Conservation (phyloP, 2,113 vertebrate genomes). For the Microcebus ravelobensis region DNA sequence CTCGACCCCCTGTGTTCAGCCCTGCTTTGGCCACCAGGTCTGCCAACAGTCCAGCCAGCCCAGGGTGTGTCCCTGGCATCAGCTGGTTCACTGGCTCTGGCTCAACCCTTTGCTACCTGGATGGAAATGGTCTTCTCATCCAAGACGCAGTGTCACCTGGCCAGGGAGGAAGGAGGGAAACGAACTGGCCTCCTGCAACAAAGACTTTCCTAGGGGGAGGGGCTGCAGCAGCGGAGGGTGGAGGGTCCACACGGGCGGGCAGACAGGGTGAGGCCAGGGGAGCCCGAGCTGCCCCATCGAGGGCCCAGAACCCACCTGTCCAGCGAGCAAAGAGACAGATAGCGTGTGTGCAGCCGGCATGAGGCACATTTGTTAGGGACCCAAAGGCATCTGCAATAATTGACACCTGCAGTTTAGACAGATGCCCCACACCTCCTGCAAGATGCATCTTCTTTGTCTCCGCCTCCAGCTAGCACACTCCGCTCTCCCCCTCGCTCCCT, state of each 20-base stretch:
- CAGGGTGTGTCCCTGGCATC: neutral
- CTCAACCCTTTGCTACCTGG: neutral
- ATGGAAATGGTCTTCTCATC: neutral
- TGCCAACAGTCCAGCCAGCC: neutral
- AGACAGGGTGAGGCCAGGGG: neutral
- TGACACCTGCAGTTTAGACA: neutral
- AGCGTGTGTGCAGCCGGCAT: accelerated
- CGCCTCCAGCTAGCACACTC: neutral
- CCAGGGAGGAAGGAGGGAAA: neutral
- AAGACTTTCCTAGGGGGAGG: neutral
- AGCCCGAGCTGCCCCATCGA: accelerated
- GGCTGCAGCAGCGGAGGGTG: neutral
- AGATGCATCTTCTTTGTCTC: neutral
- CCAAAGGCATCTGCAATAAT: neutral
- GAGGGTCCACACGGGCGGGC: neutral
- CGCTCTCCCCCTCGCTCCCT: neutral
- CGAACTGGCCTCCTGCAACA: no score
- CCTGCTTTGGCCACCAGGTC: neutral
- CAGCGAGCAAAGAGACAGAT: accelerated
- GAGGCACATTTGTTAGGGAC: neutral
- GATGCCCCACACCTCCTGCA: neutral
- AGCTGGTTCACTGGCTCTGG: neutral
- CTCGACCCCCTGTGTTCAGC: neutral
- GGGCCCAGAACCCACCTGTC: neutral
- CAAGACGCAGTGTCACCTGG: neutral